A percentile compares a stretch with the other conserved stretches of the same genome.
These are phyloP conservation scores for Hycleus cichorii DNA, from an alignment of 1,140 invertebrate species.

Conservation along the genomic window DNA sequence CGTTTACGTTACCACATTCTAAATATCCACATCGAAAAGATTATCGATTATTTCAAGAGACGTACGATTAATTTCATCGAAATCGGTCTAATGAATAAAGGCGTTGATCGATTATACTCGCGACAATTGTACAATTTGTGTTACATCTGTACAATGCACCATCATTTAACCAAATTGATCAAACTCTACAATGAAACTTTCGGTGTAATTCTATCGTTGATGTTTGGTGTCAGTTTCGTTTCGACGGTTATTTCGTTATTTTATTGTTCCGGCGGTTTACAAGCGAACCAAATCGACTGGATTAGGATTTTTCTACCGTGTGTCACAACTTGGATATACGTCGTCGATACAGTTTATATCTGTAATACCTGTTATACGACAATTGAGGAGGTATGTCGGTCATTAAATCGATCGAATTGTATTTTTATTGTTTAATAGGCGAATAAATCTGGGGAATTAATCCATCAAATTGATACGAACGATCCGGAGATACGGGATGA, in stretches of 20 bases:
- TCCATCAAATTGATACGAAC: constrained; percentile 22
- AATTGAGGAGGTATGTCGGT: constrained; percentile 1
- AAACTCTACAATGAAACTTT: constrained; percentile 21
- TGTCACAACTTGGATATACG: not conserved
- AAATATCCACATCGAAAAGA: not conserved
- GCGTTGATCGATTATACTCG: too few relatives aligned
- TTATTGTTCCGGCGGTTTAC: not conserved
- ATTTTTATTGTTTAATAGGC: constrained; percentile 8
- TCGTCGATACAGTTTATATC: not conserved
- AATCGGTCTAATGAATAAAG: not conserved
- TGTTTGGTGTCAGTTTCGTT: constrained; percentile 19
- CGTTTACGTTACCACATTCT: not conserved
- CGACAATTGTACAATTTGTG: not conserved
- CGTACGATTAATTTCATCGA: not conserved
- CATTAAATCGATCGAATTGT: not conserved
- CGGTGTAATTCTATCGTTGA: constrained; percentile 16
- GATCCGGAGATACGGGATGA: constrained; percentile 19
- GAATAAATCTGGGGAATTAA: constrained; percentile 15
- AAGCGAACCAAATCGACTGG: not conserved
- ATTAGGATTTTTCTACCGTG: not conserved
- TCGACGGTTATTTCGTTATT: constrained; percentile 5
- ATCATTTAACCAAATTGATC: constrained; percentile 17
- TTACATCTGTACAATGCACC: constrained; percentile 18
- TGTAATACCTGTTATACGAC: constrained; percentile 2
- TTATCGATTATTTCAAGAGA: constrained; percentile 1